A percentile compares a stretch with the other conserved stretches of the same genome.
These are phyloP conservation scores for Cephus runcator DNA, from an alignment of 2,888 invertebrate species.

Conservation along the genomic window DNA sequence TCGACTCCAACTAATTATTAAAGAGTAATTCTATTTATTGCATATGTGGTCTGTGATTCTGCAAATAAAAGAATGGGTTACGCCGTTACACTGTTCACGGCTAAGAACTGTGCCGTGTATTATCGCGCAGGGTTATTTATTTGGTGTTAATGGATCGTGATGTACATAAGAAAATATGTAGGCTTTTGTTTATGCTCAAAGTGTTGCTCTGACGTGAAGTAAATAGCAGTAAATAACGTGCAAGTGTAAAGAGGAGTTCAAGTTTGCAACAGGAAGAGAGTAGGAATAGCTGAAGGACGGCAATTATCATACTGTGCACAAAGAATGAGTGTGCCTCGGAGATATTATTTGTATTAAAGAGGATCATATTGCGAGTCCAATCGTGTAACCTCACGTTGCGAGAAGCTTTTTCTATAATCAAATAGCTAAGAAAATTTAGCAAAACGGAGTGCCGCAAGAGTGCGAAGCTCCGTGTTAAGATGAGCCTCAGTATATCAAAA, in stretches of 20 bases:
- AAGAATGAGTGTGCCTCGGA: constrained; percentile 22
- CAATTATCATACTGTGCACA: constrained; percentile 4
- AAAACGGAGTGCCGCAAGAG: constrained; percentile 18
- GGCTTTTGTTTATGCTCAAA: neutral
- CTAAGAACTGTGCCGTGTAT: neutral
- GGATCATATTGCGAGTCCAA: neutral
- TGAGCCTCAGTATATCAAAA: constrained; percentile 61
- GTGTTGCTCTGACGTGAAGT: neutral
- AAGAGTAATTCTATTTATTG: neutral
- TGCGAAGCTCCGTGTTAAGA: constrained; percentile 35
- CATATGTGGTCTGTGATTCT: neutral
- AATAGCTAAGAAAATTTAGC: neutral
- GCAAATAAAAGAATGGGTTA: neutral
- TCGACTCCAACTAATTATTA: neutral
- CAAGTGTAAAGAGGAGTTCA: constrained; percentile 24
- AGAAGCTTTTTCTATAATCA: neutral
- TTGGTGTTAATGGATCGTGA: neutral
- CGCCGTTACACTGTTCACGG: neutral
- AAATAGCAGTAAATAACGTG: constrained; percentile 22
- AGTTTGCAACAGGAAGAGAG: constrained; percentile 13
- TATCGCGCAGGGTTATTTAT: neutral
- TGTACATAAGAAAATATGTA: neutral
- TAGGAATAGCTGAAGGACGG: constrained; percentile 1
- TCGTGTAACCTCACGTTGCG: neutral
- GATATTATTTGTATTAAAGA: constrained; percentile 1